phyloP scores from a whole-genome alignment of 2,113 vertebrate species.

The Regulus satrapa region DNA sequence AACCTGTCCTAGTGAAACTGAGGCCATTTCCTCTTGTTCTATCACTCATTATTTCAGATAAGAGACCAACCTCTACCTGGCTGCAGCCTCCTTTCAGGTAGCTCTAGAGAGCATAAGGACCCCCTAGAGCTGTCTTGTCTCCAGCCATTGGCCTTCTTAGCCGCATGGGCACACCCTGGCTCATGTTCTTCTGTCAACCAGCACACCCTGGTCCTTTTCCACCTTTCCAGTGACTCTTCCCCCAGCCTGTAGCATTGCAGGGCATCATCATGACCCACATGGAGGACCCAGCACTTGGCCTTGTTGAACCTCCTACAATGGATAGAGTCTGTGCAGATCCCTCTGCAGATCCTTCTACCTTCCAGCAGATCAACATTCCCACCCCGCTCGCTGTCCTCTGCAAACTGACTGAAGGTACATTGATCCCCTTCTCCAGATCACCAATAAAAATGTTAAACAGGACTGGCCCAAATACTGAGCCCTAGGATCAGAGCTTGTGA shows the following conservation, averaged over 20 bases:
- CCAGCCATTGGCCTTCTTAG: not conserved
- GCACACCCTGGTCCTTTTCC: not conserved
- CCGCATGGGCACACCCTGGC: not conserved
- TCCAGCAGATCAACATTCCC: not conserved
- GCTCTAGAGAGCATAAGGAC: not conserved
- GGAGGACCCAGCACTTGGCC: not conserved
- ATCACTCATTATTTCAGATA: not conserved
- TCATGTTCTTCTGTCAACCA: not conserved
- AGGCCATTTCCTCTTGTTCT: not conserved
- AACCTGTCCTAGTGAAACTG: not conserved
- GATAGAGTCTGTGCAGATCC: not conserved
- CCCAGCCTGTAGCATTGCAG: no score
- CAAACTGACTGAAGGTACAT: not conserved
- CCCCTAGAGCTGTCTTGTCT: not conserved
- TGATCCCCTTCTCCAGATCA: not conserved
- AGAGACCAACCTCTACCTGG: not conserved
- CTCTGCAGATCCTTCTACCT: not conserved
- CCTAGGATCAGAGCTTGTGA: not conserved
- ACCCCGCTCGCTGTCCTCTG: not conserved
- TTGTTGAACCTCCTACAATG: not conserved
- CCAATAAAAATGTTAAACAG: not conserved
- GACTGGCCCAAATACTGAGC: not conserved
- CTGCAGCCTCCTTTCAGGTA: not conserved
- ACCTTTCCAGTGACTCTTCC: not conserved
- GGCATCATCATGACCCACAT: rapidly evolving